Evolutionary conservation across 2,797 vertebrate species (phyloP), one percentile per base, ranked within the genome.

Genomic region (Sebastes vulpes): DNA sequence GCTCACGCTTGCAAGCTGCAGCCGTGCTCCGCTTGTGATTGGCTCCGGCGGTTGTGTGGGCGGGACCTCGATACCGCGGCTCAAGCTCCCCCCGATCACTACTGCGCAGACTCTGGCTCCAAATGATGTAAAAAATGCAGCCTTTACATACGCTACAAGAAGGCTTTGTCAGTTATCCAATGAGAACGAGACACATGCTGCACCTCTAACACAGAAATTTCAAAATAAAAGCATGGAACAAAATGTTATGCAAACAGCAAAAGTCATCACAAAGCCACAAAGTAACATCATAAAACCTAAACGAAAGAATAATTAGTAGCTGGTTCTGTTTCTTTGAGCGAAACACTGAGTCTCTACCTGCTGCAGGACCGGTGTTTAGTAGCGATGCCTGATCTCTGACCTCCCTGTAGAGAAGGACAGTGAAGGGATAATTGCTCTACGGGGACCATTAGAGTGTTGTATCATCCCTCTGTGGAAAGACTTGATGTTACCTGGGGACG

Each of bases 341-440:
- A 57, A 21, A 58, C 58, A 16, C 5, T 1, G 23, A 70, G 56
- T 65, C 9, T 71, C 52, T 29, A 7, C 6, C 25, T 4, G 25
- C 63, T 74, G 58, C 60, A 71, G 72, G 35, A 12, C 16, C 26
- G 12, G 16, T 42, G 53, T 75, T 63, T 5, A 42, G 38, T 25
- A 5, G 70, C 29, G 2, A 12, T 23, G 14, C 46, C 46, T 31
- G 69, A 67, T 75, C 74, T 68, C 8, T 72, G 76, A 77, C 81
- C 81, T 70, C 23, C 61, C 58, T n/a, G 50, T 29, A 8, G 71
- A 83, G 48, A 42, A 59, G 65, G 48, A 50, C 9, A 81, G 53
- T 71, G 50, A 21, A 57, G 53, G 50, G 63, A 82, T 86, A 89
- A 90, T 84, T 89, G 86, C 77, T 75, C 79, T 5, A 18, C 8